A percentile compares a stretch with the other conserved stretches of the same genome.
phyloP scores from a whole-genome alignment of 2,113 vertebrate species.

The Mystacornis crossleyi region DNA sequence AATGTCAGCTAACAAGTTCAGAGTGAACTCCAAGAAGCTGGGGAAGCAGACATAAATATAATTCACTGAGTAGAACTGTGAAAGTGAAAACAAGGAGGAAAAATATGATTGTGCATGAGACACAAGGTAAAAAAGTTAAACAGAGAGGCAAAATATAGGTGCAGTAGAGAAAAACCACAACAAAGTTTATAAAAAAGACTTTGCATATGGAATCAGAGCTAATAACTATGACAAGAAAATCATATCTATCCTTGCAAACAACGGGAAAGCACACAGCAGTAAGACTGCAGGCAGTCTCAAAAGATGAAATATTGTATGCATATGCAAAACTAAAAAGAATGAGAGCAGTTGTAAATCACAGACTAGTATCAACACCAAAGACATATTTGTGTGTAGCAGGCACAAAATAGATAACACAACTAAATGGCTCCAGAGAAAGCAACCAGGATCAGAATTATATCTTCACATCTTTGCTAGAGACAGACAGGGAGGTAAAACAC shows the following conservation, averaged over 20 bases:
- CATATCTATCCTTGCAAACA: neutral
- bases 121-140: neutral
- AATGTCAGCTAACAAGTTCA: neutral
- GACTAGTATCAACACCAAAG: neutral
- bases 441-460: neutral
- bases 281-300: neutral
- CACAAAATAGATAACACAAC: neutral
- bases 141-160: neutral
- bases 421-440: neutral
- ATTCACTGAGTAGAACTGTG: neutral
- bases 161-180: neutral
- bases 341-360: neutral
- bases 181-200: neutral
- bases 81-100: neutral
- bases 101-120: neutral
- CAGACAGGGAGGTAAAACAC: neutral
- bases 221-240: neutral
- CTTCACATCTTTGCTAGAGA: neutral
- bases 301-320: neutral
- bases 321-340: conserved; percentile 2
- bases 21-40: neutral
- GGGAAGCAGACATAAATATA: neutral
- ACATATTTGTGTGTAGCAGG: neutral
- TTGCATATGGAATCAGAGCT: neutral
- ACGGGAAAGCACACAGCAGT: neutral